Evolutionary conservation across 2,113 vertebrate genomes (phyloP).

Genomic region (Etia nguti): DNA sequence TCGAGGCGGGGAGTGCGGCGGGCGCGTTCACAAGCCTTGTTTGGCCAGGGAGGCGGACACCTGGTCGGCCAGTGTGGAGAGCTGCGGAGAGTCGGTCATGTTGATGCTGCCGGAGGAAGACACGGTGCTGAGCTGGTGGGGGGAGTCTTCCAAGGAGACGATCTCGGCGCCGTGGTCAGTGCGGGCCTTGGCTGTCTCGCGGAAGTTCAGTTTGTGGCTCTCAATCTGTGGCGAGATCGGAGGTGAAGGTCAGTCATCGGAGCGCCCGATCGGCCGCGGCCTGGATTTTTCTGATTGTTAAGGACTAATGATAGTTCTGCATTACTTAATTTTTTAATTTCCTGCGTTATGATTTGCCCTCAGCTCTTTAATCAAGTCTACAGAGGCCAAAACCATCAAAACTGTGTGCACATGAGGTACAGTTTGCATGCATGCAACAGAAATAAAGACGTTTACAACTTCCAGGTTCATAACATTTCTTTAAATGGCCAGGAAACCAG

Average conservation of each 20-base stretch:
- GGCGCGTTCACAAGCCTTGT: constrained; percentile 92
- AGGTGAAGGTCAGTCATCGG: neutral
- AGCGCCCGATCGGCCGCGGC: neutral
- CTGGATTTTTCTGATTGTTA: neutral
- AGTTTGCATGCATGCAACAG: neutral
- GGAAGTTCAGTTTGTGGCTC: constrained; percentile 94
- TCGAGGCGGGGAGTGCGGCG: constrained; percentile 12
- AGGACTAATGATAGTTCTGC: neutral
- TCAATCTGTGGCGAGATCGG: constrained; percentile 77
- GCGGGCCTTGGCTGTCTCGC: constrained; percentile 93
- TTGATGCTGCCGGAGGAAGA: constrained; percentile 97
- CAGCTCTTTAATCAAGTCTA: neutral
- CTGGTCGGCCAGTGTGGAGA: constrained; percentile 93
- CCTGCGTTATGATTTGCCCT: fast-evolving
- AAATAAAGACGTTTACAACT: neutral
- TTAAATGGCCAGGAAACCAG: neutral
- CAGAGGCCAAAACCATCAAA: neutral
- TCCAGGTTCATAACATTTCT: fast-evolving
- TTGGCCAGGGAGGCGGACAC: constrained; percentile 96
- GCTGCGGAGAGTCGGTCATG: constrained; percentile 92
- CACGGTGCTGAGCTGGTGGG: constrained; percentile 91
- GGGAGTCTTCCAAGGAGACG: constrained; percentile 88
- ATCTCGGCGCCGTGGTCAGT: constrained; percentile 98
- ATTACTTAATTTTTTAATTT: neutral
- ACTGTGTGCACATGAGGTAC: neutral